Evolutionary conservation across 1,140 invertebrate species (phyloP).

Genomic region (Drosophila setifemur): DNA sequence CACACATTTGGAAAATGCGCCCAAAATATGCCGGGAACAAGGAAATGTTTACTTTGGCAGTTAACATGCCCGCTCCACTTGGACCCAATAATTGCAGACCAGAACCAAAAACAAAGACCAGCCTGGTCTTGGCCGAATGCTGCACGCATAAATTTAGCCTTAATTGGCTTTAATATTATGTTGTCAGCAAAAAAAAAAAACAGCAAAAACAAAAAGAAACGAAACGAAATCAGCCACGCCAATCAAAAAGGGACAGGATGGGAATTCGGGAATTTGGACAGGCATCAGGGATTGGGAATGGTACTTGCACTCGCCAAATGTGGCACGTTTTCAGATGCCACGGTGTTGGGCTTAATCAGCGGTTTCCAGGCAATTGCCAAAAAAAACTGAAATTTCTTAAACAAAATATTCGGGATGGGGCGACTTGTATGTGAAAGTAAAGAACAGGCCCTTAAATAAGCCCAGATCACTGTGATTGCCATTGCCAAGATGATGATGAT

Average conservation of each 20-base stretch:
- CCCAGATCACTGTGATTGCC: conserved; percentile 62
- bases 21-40: conserved; percentile 73
- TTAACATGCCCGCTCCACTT: conserved; percentile 60
- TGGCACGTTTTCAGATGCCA: conserved; percentile 70
- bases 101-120: conserved; percentile 27
- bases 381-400: conserved; percentile 41
- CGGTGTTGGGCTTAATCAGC: conserved; percentile 76
- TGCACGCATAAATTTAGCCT: conserved; percentile 78
- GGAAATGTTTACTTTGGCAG: conserved; percentile 77
- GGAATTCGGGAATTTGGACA: conserved; percentile 42
- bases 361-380: conserved; percentile 67
- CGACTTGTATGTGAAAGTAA: conserved; percentile 69
- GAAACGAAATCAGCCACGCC: conserved; percentile 70
- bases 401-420: conserved; percentile 13
- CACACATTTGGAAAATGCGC: conserved; percentile 66
- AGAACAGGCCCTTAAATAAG: conserved; percentile 71
- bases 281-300: conserved; percentile 4
- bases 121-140: conserved; percentile 55
- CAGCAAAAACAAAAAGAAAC: conserved; percentile 14
- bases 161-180: conserved; percentile 80
- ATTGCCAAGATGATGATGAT: conserved; percentile 19
- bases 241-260: conserved; percentile 66
- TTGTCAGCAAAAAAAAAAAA: conserved; percentile 59
- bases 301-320: conserved; percentile 57
- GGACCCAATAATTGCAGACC: conserved; percentile 62